Evolutionary conservation across 2,797 vertebrate species (phyloP), one percentile per base, ranked within the genome.

Genomic region (Anguilla marmorata): DNA sequence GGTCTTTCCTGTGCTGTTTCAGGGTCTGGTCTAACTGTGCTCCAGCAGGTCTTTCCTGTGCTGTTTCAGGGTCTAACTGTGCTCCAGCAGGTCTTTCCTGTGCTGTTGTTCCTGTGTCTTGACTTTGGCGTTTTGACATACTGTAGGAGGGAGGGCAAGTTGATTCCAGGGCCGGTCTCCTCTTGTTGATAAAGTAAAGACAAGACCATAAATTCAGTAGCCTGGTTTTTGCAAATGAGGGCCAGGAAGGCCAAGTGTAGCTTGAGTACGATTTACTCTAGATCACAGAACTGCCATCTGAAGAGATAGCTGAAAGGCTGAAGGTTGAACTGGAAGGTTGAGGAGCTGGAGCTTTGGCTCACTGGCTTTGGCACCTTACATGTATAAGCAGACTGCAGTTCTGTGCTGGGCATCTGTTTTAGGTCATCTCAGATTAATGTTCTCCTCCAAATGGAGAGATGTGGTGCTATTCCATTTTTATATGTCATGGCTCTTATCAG

Each of bases 121-220:
- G 88, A 89, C 82, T 90, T 66, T 91, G 88, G 86, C 86, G 90
- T 86, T 86, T 87, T 88, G 90, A 90, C 88, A 74, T 41, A 41
- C 37, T 41, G 37, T 45, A 85, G 63, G 74, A 80, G 83, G 88
- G 1, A 84, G 54, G 60, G 48, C 83, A 87, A 50, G 58, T 85
- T 86, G 58, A 56, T 84, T 41, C 58, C 45, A 84, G 66, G 14
- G 14, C 82, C 14, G 14, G 16, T 50, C 24, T 14, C 9, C 66
- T 63, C 58, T 63, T 27, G 50, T 24, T 69, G 87, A 85, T 88
- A 54, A 86, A 86, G 69, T 66, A 85, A 52, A 41, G 48, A 52
- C 56, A 50, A 24, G 6, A 6, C 14, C 27, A 58, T 63, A 63
- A 66, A 52, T 58, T 85, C 74, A 79, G 56, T 45, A 80, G 48